These are phyloP conservation scores for Procambarus clarkii DNA, from an alignment of 1,140 invertebrate species.

Conservation along the genomic window DNA sequence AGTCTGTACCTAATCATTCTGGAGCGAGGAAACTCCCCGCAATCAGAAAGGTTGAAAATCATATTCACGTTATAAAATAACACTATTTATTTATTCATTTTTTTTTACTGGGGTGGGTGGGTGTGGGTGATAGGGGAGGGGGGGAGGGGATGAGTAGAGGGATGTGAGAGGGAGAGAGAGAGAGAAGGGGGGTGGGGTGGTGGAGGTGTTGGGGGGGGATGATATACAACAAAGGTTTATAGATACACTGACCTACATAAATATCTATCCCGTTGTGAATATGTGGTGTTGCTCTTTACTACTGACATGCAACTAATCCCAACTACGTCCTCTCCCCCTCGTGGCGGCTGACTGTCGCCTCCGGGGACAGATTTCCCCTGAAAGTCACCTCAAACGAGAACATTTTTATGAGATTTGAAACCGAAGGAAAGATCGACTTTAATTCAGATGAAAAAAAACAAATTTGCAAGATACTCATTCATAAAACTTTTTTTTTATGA, in stretches of 20 bases:
- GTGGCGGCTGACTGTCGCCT: not conserved
- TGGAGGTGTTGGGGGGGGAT: not conserved
- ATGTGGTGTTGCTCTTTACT: not conserved
- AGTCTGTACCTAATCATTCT: not conserved
- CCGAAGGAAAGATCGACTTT: not conserved
- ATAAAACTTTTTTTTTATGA: too few species aligned
- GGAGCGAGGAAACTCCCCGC: not conserved
- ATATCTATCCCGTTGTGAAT: constrained; percentile 7
- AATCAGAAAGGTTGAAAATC: not conserved
- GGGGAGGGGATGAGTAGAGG: not conserved
- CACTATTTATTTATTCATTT: constrained; percentile 19
- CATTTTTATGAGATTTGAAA: not conserved
- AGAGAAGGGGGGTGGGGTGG: not conserved
- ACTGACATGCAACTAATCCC: too few species aligned
- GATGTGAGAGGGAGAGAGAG: not conserved
- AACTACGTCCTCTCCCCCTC: too few species aligned
- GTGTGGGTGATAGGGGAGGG: not conserved
- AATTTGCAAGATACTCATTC: constrained; percentile 13
- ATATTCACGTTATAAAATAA: constrained; percentile 2
- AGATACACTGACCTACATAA: constrained; percentile 38
- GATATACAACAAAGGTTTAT: constrained; percentile 3
- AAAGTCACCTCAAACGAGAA: not conserved
- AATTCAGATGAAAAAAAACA: not conserved
- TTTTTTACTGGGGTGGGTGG: not conserved
- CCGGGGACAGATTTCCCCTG: not conserved